Evolutionary conservation across 2,797 vertebrate genomes (phyloP), one percentile per base, ranked within the genome.

Genomic region (Typhlichthys subterraneus): DNA sequence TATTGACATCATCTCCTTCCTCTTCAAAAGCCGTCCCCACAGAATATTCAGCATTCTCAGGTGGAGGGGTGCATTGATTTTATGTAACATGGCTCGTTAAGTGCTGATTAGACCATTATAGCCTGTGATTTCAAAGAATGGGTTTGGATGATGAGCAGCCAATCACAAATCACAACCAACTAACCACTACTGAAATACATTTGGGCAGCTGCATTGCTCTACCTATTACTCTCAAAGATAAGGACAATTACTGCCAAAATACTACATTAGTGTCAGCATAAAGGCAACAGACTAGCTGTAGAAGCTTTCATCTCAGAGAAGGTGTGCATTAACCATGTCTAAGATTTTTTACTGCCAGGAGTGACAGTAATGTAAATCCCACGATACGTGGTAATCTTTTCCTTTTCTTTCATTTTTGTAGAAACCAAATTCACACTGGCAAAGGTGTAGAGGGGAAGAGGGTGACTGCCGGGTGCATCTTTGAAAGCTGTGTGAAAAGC

Each of bases 21-120:
- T 76, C 69, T 55, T 84, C 76, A 76, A 76, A 0, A 70, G 79
- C 68, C 80, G 73, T 86, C 59, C 79, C 69, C 79, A 82, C 75
- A 84, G 61, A 88, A 92, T 85, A 89, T 88, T 90, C 84, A 66
- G 79, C 80, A 85, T 84, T 87, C 79, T 79, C 65, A 81, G 81
- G 81, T 69, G 73, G 75, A 81, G 59, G 69, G 77, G 70, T 46
- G 76, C 88, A 93, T 92, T 76, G 92, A 94, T 93, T 92, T 92
- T 86, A 87, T 87, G 86, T 89, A 89, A 80, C 86, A 88, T 68
- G 85, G 84, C 85, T 92, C 81, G 81, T 92, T 92, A 91, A 90
- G 78, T 85, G 90, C 88, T 89, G 89, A 93, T 90, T 84, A 91
- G 87, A 85, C 90, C 85, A 87, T 90, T 92, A 88, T 86, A 82